Evolutionary conservation across 37 sponge, comb jelly and placozoan species (phyloP).

Genomic region (Oscarella lobularis): DNA sequence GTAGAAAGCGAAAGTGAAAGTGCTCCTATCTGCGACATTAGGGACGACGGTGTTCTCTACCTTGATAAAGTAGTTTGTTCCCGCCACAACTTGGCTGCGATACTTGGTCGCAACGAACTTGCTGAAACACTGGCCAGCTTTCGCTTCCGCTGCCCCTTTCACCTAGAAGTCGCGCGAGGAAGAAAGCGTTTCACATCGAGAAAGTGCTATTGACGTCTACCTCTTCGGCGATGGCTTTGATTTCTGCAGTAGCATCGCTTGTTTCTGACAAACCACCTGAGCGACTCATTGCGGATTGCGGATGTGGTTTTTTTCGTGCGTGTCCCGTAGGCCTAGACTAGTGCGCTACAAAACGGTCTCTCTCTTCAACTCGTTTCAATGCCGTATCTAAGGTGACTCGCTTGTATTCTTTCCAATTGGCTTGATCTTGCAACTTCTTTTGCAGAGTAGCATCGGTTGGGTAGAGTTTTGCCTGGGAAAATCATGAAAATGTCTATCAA

Average conservation of each 20-base stretch:
- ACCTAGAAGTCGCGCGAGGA: neutral
- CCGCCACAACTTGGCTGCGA: constrained; percentile 45
- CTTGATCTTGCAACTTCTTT: neutral
- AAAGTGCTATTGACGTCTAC: neutral
- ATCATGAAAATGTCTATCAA: neutral
- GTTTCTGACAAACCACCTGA: neutral
- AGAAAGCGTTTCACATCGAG: neutral
- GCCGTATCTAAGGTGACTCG: neutral
- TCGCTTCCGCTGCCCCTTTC: neutral
- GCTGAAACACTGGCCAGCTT: neutral
- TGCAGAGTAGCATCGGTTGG: neutral
- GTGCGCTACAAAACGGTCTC: neutral
- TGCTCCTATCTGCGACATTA: neutral
- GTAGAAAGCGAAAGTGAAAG: neutral
- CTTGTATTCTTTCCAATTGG: neutral
- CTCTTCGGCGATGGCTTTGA: neutral
- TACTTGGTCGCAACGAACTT: neutral
- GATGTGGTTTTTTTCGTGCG: neutral
- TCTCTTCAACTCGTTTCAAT: too few relatives aligned
- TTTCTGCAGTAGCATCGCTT: neutral
- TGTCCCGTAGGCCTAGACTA: neutral
- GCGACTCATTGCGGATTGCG: neutral
- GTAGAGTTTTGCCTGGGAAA: neutral
- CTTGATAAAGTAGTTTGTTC: constrained; percentile 62
- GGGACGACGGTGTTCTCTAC: too few relatives aligned